Base-by-base conservation (phyloP, 1,140 invertebrate genomes). In the Macrosteles quadrilineatus region DNA sequence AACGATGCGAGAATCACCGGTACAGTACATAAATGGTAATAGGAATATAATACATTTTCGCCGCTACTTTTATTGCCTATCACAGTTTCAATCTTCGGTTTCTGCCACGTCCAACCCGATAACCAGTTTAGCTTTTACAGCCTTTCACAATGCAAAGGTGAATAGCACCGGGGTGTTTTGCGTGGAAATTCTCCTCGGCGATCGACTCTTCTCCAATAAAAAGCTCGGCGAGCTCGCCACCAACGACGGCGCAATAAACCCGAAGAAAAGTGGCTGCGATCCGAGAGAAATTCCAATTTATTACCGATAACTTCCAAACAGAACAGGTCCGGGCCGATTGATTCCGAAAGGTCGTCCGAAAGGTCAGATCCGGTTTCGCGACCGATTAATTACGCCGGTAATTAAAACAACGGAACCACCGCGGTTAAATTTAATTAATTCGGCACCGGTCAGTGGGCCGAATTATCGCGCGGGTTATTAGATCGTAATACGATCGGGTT, bases 391-490 rank as follows among this genome's bases (percentile, higher is more conserved):
- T 59, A 27, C 21, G 25, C 27, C 21, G 27, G 55, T 59, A 59
- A 59, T 59, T 59, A 59, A 59, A 59, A 59, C 55, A 59, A 59
- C 55, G 55, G 55, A 59, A 59, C 55, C 25, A n/a, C 55, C 4
- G 21, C 23, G 55, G 23, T 50, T 29, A 59, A 30, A 59, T 59
- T 59, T 59, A 59, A 59, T 59, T 59, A 59, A 59, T 59, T 59
- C 55, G 4, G 21, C 4, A 29, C 23, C 27, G 55, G 55, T 59
- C 55, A 59, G 55, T 14, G 9, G 55, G 27, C 23, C 14, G 55
- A 50, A 50, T 50, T 50, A 50, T 19, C 17, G 47, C 17, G 55
- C 27, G 4, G 55, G 23, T 29, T 23, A 59, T 59, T 59, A 59
- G 25, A 59, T 59, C 21, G 55, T 59, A 59, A 59, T 59, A 59